phyloP scores from a whole-genome alignment of 2,113 vertebrate genomes.

The Galbula dea region DNA sequence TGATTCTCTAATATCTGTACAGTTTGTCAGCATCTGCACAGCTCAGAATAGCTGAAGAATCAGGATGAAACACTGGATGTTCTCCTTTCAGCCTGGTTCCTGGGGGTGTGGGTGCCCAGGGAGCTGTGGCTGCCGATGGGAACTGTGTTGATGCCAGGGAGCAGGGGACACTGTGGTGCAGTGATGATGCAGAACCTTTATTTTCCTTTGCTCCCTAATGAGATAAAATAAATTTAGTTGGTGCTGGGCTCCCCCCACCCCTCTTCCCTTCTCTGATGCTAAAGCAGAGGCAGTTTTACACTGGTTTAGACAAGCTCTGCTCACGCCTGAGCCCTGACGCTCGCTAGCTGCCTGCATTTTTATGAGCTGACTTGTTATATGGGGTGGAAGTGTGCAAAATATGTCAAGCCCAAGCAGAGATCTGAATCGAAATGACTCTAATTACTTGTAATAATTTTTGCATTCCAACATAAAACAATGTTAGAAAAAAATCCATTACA shows the following conservation, averaged over 20 bases:
- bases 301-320: not conserved
- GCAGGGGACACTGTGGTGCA: accelerated
- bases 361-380: slow-evolving; percentile 65
- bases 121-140: accelerated
- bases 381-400: slow-evolving; percentile 48
- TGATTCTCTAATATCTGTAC: too few relatives aligned
- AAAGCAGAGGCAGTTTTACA: slow-evolving; percentile 28
- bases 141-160: accelerated
- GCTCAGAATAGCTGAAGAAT: not conserved
- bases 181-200: not conserved
- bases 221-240: not conserved
- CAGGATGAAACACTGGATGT: not conserved
- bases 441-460: slow-evolving; percentile 77
- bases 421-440: slow-evolving; percentile 71
- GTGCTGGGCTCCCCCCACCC: not conserved
- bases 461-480: slow-evolving; percentile 72
- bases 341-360: slow-evolving; percentile 65
- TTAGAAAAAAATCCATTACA: slow-evolving; percentile 46
- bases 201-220: slow-evolving; percentile 1
- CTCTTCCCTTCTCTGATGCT: not conserved
- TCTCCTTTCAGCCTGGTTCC: not conserved
- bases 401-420: slow-evolving; percentile 71
- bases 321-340: not conserved
- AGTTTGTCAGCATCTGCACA: not conserved
- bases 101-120: not conserved